phyloP scores from a whole-genome alignment of 2,888 invertebrate genomes.

The Neuroscelio doddi region DNA sequence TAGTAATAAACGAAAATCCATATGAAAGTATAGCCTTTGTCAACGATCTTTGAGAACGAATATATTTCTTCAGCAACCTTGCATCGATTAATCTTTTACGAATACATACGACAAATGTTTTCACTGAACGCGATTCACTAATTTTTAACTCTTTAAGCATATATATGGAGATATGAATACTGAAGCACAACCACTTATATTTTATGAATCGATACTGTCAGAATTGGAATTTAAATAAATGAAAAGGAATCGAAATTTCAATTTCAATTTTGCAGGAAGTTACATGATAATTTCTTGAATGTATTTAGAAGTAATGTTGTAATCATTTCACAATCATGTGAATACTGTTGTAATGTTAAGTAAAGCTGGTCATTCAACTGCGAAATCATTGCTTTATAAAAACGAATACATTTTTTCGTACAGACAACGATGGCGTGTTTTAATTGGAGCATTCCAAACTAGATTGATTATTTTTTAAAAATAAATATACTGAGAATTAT shows the following conservation, averaged over 20 bases:
- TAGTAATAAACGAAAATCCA: conserved; percentile 2
- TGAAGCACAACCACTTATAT: no score
- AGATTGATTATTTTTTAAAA: no score
- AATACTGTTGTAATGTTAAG: conserved; percentile 6
- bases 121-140: conserved; percentile 1
- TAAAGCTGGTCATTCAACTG: background rate
- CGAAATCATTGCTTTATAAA: background rate
- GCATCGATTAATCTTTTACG: conserved; percentile 26
- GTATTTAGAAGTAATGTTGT: background rate
- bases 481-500: no score
- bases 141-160: no score
- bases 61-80: background rate
- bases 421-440: background rate
- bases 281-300: background rate
- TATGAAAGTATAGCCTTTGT: conserved; percentile 20
- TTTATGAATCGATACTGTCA: no score
- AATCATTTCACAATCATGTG: background rate
- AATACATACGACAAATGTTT: conserved; percentile 3
- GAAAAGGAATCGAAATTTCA: no score
- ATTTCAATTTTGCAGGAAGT: background rate
- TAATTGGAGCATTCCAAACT: background rate
- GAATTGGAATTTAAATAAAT: no score
- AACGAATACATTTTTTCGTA: background rate
- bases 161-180: no score
- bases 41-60: conserved; percentile 22